These are phyloP conservation scores for Pelusios castaneus DNA, from an alignment of 2,113 vertebrate genomes.

Conservation along the genomic window DNA sequence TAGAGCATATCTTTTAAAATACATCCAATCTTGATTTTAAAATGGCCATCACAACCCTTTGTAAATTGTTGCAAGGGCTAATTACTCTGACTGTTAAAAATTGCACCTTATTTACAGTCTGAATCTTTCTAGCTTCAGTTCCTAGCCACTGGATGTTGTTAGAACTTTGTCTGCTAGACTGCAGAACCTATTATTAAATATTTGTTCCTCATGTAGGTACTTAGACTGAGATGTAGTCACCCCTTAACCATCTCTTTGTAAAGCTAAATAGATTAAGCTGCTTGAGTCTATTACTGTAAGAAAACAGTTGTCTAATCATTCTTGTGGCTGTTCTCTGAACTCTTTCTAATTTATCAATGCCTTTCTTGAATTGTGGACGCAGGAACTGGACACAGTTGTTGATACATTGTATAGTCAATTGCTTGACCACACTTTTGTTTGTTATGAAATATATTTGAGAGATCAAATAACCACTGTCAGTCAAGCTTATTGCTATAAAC, in stretches of 20 bases:
- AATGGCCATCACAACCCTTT: background rate
- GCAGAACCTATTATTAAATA: background rate
- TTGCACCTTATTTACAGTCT: background rate
- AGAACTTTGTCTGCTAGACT: background rate
- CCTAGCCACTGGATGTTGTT: background rate
- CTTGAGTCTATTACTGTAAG: background rate
- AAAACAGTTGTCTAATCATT: background rate
- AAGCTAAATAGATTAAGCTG: background rate
- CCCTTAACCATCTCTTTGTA: background rate
- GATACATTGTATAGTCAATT: background rate
- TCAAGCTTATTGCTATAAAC: background rate
- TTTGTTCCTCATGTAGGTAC: background rate
- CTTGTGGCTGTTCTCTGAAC: background rate
- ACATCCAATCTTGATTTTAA: background rate
- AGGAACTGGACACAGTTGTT: background rate
- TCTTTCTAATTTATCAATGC: background rate
- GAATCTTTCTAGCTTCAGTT: background rate
- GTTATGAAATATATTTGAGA: background rate
- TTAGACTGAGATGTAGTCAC: background rate
- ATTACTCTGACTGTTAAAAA: background rate
- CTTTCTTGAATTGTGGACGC: background rate
- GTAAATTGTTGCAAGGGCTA: background rate
- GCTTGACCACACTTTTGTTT: background rate
- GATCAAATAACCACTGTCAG: background rate
- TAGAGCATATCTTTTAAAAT: background rate